Evolutionary conservation across 2,888 invertebrate species (phyloP).

Genomic region (Geotrupes spiniger): DNA sequence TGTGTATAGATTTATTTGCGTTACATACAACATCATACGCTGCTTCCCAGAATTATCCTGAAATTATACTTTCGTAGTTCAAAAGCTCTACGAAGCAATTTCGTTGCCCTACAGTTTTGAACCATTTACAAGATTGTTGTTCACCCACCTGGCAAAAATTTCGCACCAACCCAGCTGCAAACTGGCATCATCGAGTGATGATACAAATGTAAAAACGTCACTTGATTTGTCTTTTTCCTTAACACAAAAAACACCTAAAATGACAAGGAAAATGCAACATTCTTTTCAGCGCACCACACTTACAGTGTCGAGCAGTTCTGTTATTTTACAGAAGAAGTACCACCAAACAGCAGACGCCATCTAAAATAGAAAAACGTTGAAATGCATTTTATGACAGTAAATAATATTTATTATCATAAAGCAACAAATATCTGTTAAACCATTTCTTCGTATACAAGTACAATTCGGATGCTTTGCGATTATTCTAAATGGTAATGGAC

Average conservation of each 20-base stretch:
- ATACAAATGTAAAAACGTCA: slow-evolving; percentile 66
- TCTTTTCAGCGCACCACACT: slow-evolving; percentile 20
- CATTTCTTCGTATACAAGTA: no score
- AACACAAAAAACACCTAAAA: slow-evolving; percentile 61
- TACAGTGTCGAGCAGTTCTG: slow-evolving; percentile 57
- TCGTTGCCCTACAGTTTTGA: no score
- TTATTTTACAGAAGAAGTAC: slow-evolving; percentile 56
- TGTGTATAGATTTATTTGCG: no score
- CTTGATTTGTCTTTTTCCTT: slow-evolving; percentile 66
- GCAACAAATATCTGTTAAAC: no score
- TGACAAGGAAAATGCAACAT: background rate
- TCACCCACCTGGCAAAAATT: slow-evolving; percentile 54
- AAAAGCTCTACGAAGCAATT: no score
- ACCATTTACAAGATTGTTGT: no score
- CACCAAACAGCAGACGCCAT: slow-evolving; percentile 51
- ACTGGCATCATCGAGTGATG: slow-evolving; percentile 63
- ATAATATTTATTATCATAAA: no score
- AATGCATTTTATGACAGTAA: background rate
- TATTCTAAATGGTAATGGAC: no score
- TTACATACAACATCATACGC: no score
- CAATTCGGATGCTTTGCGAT: no score
- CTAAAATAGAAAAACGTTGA: slow-evolving; percentile 35
- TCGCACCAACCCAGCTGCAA: slow-evolving; percentile 55
- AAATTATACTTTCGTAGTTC: no score
- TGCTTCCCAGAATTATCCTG: no score